Evolutionary conservation across 2,797 vertebrate species (phyloP), one percentile per base, ranked within the genome.

Genomic region (Xiphophorus birchmanni): DNA sequence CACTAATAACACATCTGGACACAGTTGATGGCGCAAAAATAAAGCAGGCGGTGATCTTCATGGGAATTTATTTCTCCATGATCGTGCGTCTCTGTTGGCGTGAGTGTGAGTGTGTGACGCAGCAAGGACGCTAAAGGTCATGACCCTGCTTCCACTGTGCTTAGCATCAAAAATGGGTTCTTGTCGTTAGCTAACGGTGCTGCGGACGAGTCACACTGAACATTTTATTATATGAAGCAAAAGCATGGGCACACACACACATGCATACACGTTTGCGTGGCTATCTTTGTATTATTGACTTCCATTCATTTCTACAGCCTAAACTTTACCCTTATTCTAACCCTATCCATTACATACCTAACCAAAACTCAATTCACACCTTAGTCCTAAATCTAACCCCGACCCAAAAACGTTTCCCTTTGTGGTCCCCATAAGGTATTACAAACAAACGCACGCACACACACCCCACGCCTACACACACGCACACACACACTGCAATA

Each of bases 131-230:
- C 73, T 83, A 82, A 87, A 88, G 84, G 90, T 88, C 47, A 1
- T 35, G 88, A 90, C 90, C 89, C 80, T 2, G 80, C 90, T 91
- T 91, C 88, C 89, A 90, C 89, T 86, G 86, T 92, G 90, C 80
- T 89, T 91, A 90, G 86, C 84, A 76, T 92, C 92, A 93, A 75
- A 75, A 91, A 89, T 87, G 84, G 92, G 83, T 84, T 90, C 89
- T 93, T 92, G 86, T 94, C 89, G 89, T 93, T 94, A 42, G 82
- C 83, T 93, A 94, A 94, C 94, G 75, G 86, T 82, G 86, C 87
- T 23, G 63, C 8, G 10, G 63, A 37, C 3, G 18, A 18, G 29
- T 67, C 18, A 23, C 65, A 40, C 18, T 26, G 35, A 67, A 40
- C 13, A 17, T 35, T 17, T 63, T 18, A 37, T 35, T 2, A 17